Percentiles rank a stretch among this genome's conserved stretches.
phyloP scores from a whole-genome alignment of 2,797 vertebrate genomes.

The Neomorphus geoffroyi region DNA sequence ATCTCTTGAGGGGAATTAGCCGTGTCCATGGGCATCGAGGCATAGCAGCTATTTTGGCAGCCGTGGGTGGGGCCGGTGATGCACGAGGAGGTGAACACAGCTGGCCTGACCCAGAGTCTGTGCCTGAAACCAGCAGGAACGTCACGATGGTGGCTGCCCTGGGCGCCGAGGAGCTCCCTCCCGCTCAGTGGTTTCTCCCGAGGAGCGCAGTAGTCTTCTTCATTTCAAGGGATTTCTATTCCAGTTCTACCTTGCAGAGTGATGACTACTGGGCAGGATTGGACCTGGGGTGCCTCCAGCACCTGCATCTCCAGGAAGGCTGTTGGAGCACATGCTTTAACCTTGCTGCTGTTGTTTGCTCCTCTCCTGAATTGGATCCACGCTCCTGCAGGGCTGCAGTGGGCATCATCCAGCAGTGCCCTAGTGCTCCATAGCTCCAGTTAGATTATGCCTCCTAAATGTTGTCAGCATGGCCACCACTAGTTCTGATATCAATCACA shows the following conservation, averaged over 20 bases:
- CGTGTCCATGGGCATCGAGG: neutral
- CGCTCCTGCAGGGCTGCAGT: neutral
- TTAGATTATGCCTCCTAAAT: neutral
- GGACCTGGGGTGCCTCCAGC: neutral
- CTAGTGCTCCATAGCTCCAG: neutral
- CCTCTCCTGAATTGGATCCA: neutral
- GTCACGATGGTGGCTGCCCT: rapidly evolving
- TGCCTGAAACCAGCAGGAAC: neutral
- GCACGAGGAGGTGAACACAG: rapidly evolving
- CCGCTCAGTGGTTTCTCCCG: rapidly evolving
- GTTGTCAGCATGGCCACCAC: neutral
- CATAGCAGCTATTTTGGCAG: rapidly evolving
- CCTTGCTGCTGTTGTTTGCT: neutral
- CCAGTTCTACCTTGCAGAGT: neutral
- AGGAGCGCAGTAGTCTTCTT: neutral
- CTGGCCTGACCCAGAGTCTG: neutral
- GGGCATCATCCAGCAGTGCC: neutral
- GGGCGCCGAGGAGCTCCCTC: neutral
- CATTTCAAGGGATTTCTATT: neutral
- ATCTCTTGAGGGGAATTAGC: neutral
- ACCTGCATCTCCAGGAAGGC: neutral
- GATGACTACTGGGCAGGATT: rapidly evolving
- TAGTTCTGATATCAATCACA: neutral
- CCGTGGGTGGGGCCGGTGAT: neutral
- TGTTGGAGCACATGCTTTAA: neutral